Conservation (phyloP, 2,797 vertebrate species). For the Onychomys torridus region DNA sequence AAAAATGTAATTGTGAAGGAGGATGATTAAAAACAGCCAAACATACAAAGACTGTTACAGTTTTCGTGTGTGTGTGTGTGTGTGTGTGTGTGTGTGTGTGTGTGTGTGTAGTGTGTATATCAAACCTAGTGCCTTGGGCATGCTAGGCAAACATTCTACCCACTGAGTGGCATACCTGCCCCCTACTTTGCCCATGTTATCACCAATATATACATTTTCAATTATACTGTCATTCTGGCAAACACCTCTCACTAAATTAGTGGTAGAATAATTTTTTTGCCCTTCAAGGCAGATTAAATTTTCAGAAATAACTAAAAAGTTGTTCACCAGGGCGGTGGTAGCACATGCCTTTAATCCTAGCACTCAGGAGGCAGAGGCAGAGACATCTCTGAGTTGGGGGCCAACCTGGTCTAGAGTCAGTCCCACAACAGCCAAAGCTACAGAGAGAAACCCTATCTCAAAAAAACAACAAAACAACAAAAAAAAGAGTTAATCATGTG, state of each 20-base stretch:
- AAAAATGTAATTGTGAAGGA: background rate
- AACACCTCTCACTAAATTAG: background rate
- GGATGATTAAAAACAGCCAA: background rate
- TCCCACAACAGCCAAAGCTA: background rate
- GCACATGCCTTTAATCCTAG: background rate
- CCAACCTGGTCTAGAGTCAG: background rate
- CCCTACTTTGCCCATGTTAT: background rate
- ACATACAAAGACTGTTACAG: background rate
- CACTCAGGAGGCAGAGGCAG: background rate
- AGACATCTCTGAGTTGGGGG: background rate
- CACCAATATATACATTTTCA: background rate
- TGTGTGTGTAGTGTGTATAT: background rate
- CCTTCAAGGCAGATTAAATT: background rate
- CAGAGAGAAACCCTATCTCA: background rate
- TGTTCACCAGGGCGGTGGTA: background rate
- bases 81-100: background rate
- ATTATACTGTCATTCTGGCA: background rate
- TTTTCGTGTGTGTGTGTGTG: background rate
- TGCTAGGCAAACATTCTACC: background rate
- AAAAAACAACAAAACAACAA: too few species aligned
- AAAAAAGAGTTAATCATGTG: background rate
- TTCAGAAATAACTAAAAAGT: constrained; percentile 25
- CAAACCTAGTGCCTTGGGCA: background rate
- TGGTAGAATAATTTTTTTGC: background rate
- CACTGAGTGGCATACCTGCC: background rate